Evolutionary conservation across 2,113 vertebrate species (phyloP), one percentile per base, ranked within the genome.

Genomic region (Amblyornis subalaris): DNA sequence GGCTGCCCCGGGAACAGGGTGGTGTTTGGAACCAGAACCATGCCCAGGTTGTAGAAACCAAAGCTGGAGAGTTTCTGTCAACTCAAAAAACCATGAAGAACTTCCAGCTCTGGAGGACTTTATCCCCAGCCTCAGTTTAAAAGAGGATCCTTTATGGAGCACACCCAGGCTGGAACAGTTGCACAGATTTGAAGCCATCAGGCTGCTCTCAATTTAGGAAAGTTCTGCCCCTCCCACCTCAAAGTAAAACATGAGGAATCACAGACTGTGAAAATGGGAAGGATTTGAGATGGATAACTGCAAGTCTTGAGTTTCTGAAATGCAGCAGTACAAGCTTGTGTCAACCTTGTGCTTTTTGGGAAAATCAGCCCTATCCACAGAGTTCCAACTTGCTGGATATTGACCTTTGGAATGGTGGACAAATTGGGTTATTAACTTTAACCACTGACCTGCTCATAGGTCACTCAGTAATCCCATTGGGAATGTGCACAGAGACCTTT

Each of bases 341-440:
- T 64, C 26, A 20, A 18, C 22, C n/a, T n/a, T 21, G 64, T 40
- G 20, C 5, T 40, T 50, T 73, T 54, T 35, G 38, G 25, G 54
- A 50, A 45, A 42, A 70, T 31, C 20, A 44, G 6, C n/a, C 11
- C 19, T 4, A 1, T 2, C 40, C 71, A 44, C 48, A 31, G 4
- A 9, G 29, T 3, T 12, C 44, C 26, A 40, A 0, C 1, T 40
- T 55, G 8, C 6, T 8, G n/a, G 17, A 3, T 28, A 6, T 3
- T 14, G 23, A 6, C 22, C 60, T 66, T 15, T 5, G 12, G 54
- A 50, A 38, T 14, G 29, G 26, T 19, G 50, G 36, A 35, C 12
- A 82, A 60, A 61, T 5, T 31, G 36, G 61, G 62, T 28, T 25
- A 23, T 25, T 26, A 8, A 17, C 25, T 89, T 33, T 14, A 71